Conservation (phyloP, 2,888 invertebrate genomes). For the Nephrotoma guestfalica region DNA sequence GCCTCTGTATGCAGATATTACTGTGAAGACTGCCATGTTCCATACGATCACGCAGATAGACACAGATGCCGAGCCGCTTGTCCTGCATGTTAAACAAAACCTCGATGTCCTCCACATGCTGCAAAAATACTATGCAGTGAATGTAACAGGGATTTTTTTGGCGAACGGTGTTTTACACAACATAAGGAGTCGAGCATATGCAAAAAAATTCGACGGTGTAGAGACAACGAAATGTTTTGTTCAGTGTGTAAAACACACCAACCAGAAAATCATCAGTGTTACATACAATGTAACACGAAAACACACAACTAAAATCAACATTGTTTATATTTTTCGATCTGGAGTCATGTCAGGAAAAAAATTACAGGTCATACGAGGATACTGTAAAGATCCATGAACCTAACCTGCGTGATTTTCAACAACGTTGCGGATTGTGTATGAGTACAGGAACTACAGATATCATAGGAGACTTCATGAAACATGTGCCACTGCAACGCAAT, state of each 20-base stretch:
- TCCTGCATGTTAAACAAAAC: too few relatives aligned
- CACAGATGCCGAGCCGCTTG: too few relatives aligned
- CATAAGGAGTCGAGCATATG: neutral
- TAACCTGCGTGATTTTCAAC: neutral
- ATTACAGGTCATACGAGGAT: neutral
- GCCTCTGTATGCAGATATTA: too few relatives aligned
- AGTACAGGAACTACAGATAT: neutral
- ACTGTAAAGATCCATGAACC: neutral
- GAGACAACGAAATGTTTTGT: neutral
- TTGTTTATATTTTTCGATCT: too few relatives aligned
- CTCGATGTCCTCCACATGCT: too few relatives aligned
- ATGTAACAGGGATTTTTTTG: neutral
- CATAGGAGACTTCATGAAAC: neutral
- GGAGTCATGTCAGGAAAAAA: too few relatives aligned
- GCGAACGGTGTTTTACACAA: neutral
- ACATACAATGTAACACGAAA: neutral
- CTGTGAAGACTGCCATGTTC: too few relatives aligned
- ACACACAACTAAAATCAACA: neutral
- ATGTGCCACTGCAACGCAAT: neutral
- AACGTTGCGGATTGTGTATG: neutral
- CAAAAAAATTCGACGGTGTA: neutral
- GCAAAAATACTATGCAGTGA: neutral
- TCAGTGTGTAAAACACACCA: neutral
- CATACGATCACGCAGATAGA: too few relatives aligned
- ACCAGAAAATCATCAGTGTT: neutral